Conservation (phyloP, 2,113 vertebrate genomes). For the Dasypus novemcinctus region DNA sequence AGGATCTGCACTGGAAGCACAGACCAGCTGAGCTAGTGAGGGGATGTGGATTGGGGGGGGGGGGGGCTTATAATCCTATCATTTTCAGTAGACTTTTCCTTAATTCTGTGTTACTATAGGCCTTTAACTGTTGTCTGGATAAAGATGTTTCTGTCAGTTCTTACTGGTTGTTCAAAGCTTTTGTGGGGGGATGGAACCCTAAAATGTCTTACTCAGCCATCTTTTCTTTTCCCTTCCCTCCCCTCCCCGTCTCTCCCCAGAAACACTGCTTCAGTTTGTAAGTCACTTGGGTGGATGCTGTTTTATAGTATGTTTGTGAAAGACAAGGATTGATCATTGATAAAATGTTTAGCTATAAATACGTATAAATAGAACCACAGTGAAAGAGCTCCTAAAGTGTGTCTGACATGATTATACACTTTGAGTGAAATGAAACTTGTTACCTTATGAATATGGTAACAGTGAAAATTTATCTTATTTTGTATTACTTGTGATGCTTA, state of each 20-base stretch:
- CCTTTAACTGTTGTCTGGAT: no score
- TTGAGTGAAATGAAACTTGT: conserved; percentile 30
- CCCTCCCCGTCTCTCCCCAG: background rate
- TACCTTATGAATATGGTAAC: background rate
- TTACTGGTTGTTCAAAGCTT: no score
- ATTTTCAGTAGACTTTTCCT: no score
- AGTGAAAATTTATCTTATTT: conserved; percentile 15
- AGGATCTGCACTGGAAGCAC: no score
- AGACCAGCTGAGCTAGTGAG: no score
- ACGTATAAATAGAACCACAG: background rate
- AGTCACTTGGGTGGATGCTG: background rate
- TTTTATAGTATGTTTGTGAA: conserved; percentile 34
- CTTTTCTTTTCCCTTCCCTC: no score
- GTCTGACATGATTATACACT: background rate
- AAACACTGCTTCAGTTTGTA: background rate
- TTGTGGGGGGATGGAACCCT: no score
- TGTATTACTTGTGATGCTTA: conserved; percentile 36
- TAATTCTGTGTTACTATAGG: no score
- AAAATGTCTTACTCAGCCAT: no score
- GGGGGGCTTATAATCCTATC: no score
- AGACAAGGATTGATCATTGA: background rate
- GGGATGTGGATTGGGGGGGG: no score
- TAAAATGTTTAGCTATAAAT: background rate
- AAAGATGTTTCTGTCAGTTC: no score
- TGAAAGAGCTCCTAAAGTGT: conserved; percentile 9